Evolutionary conservation across 2,888 invertebrate species (phyloP).

Genomic region (Epinotia demarniana): DNA sequence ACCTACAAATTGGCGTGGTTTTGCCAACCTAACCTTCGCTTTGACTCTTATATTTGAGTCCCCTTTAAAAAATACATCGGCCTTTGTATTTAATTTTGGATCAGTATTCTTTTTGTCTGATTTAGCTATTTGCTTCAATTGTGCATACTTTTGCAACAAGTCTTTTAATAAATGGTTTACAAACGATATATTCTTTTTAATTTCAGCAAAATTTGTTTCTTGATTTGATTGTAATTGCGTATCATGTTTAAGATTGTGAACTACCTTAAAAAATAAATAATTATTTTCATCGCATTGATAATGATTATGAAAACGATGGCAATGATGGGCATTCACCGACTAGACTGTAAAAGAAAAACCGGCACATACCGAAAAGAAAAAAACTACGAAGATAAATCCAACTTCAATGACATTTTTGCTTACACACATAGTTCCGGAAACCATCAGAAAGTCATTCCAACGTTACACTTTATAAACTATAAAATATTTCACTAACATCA

Average conservation of each 20-base stretch:
- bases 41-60: background rate
- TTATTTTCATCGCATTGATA: background rate
- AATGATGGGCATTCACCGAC: background rate
- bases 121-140: background rate
- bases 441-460: background rate
- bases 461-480: background rate
- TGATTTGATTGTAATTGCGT: background rate
- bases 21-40: background rate
- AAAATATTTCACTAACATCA: background rate
- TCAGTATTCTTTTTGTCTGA: background rate
- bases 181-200: slow-evolving; percentile 4
- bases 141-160: background rate
- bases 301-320: too few relatives aligned
- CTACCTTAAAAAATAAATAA: slow-evolving; percentile 15
- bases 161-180: slow-evolving; percentile 12
- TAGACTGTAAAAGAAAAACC: too few relatives aligned
- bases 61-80: background rate
- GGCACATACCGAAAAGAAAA: background rate
- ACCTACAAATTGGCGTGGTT: background rate
- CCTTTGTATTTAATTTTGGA: background rate
- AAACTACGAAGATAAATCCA: background rate
- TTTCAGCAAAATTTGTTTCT: background rate
- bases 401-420: slow-evolving; percentile 3
- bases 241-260: slow-evolving; percentile 6
- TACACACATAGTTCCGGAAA: background rate